phyloP scores from a whole-genome alignment of 2,113 vertebrate genomes.

The Rissa tridactyla region DNA sequence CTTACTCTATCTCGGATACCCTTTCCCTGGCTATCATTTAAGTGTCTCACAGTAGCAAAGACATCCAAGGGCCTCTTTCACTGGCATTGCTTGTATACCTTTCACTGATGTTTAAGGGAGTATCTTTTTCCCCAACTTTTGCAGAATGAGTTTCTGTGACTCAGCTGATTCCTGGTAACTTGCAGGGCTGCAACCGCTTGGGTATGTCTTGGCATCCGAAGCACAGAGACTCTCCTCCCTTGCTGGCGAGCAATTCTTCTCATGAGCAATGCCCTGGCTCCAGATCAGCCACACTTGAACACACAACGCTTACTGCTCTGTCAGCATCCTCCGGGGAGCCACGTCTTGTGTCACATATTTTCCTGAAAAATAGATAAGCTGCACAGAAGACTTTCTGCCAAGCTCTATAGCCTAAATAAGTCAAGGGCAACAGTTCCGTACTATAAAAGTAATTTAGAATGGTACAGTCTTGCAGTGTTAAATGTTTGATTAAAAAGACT shows the following conservation, averaged over 20 bases:
- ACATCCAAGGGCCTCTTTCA: background rate
- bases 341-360: background rate
- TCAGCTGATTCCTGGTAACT: background rate
- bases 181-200: background rate
- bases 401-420: background rate
- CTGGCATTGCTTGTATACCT: background rate
- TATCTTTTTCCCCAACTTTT: background rate
- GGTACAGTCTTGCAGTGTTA: background rate
- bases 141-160: background rate
- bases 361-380: constrained; percentile 4
- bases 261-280: background rate
- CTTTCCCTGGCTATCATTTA: background rate
- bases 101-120: background rate
- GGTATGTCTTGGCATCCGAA: background rate
- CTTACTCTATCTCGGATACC: background rate
- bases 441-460: background rate
- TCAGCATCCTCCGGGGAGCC: background rate
- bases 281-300: background rate
- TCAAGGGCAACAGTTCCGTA: background rate
- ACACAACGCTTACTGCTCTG: background rate
- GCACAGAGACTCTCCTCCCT: background rate
- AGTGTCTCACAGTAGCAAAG: background rate
- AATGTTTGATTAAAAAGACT: background rate
- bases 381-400: background rate
- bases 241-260: background rate